These are phyloP conservation scores for Rotaria sp. DNA, from an alignment of 2,888 invertebrate species.

Conservation along the genomic window DNA sequence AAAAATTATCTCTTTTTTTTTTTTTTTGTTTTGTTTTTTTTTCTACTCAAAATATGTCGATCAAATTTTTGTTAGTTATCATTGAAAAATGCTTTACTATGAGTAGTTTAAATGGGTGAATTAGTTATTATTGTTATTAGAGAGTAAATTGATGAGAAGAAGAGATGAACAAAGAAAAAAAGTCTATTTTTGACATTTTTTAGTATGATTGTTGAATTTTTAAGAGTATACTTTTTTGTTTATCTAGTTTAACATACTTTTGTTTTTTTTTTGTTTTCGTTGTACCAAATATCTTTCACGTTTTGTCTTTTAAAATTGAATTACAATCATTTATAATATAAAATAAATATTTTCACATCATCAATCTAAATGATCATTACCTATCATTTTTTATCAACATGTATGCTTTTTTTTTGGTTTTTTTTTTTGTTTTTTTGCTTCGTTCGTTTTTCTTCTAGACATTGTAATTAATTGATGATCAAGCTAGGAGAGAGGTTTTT, in stretches of 20 bases:
- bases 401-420: not conserved
- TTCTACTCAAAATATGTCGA: not conserved
- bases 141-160: no score
- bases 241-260: rapidly evolving
- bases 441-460: not conserved
- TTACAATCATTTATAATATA: no score
- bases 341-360: not conserved
- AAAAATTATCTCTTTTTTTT: not conserved
- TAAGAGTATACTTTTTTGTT: not conserved
- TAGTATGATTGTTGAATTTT: no score
- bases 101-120: not conserved
- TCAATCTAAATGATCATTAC: not conserved
- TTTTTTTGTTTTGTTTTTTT: no score
- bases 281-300: no score
- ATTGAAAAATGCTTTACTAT: not conserved
- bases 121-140: not conserved
- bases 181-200: no score
- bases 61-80: not conserved
- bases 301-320: no score
- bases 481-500: not conserved
- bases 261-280: no score
- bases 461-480: not conserved
- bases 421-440: no score
- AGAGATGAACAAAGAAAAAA: no score
- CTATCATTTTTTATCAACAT: not conserved